phyloP scores from a whole-genome alignment of 2,113 vertebrate genomes.

The Oreotrochilus melanogaster region DNA sequence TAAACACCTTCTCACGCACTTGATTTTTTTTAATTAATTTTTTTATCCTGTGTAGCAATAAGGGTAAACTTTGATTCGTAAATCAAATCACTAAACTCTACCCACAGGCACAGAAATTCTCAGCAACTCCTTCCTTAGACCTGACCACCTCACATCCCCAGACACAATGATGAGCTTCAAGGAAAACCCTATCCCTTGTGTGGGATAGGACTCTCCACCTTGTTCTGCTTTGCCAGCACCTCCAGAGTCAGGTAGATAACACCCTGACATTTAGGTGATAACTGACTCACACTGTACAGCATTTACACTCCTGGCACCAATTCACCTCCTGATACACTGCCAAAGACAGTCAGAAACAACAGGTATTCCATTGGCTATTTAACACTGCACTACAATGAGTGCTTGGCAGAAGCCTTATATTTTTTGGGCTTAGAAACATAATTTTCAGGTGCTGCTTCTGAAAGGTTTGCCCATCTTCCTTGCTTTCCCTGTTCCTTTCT shows the following conservation, averaged over 20 bases:
- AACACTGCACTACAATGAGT: rapidly evolving
- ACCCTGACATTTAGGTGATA: not conserved
- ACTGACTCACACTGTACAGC: not conserved
- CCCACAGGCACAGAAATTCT: not conserved
- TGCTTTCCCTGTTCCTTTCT: not conserved
- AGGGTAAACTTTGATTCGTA: not conserved
- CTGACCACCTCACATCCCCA: not conserved
- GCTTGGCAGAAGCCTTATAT: not conserved
- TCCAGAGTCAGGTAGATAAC: not conserved
- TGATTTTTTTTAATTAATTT: not conserved
- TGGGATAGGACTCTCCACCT: not conserved
- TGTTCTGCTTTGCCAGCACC: not conserved
- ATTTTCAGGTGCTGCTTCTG: not conserved
- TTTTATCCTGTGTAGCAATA: not conserved
- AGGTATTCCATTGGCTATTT: not conserved
- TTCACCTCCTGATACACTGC: not conserved
- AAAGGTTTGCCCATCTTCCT: not conserved
- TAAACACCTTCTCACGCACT: not conserved
- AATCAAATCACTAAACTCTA: not conserved
- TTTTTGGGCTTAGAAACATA: not conserved
- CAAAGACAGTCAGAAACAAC: not conserved
- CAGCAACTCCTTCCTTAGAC: not conserved
- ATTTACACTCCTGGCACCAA: not conserved
- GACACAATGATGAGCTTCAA: rapidly evolving
- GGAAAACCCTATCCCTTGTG: not conserved